Conservation (phyloP, 1,140 invertebrate species). For the Pseudomyrmex concolor region DNA sequence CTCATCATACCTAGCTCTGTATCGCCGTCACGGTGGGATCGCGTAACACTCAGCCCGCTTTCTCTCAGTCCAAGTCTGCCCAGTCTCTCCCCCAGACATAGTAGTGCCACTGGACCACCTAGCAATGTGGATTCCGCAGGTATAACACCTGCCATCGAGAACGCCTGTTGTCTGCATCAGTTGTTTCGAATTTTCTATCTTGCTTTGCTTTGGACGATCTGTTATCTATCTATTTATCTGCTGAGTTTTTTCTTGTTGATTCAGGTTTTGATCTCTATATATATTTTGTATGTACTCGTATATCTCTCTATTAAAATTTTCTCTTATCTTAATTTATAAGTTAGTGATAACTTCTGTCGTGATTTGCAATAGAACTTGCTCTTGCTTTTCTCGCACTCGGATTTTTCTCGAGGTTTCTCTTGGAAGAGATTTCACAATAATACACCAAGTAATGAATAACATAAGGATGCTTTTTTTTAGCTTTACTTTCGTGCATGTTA, state of each 20-base stretch:
- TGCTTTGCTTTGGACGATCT: conserved; percentile 1
- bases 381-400: background rate
- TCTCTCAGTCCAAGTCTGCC: conserved; percentile 87
- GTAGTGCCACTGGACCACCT: conserved; percentile 80
- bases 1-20: conserved; percentile 79
- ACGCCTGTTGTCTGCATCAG: conserved; percentile 10
- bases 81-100: conserved; percentile 85
- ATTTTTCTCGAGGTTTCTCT: conserved; percentile 28
- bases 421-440: no score
- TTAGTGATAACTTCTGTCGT: background rate
- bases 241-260: conserved; percentile 4
- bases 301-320: no score
- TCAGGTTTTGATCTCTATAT: no score
- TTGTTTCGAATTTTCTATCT: conserved; percentile 22
- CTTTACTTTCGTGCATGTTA: background rate
- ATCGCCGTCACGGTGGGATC: conserved; percentile 85
- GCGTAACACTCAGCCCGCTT: conserved; percentile 86
- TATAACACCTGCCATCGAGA: conserved; percentile 63
- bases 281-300: no score
- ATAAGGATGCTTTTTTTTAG: no score
- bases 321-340: no score
- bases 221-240: background rate
- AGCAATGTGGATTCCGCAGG: conserved; percentile 84
- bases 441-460: no score
- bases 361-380: background rate